phyloP scores from a whole-genome alignment of 2,888 invertebrate species.

The Teleogryllus oceanicus region DNA sequence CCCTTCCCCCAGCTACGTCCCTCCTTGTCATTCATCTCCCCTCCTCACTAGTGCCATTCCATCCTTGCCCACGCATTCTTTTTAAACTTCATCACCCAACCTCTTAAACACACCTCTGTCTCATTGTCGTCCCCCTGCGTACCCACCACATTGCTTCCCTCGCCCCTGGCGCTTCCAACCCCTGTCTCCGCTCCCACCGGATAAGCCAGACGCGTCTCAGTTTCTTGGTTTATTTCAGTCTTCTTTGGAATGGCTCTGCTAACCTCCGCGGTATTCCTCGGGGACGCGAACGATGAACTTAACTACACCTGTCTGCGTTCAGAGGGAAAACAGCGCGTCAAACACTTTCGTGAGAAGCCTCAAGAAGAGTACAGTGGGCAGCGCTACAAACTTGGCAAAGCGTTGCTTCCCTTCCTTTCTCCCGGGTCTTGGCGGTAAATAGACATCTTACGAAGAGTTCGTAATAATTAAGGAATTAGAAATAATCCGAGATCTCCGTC shows the following conservation, averaged over 20 bases:
- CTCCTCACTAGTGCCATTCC: too few species aligned
- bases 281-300: not conserved
- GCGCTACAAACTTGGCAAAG: not conserved
- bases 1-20: too few species aligned
- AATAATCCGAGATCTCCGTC: not conserved
- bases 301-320: not conserved
- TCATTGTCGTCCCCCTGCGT: too few species aligned
- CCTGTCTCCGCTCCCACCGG: not conserved
- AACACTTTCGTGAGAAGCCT: not conserved
- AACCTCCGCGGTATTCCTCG: not conserved
- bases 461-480: constrained; percentile 3
- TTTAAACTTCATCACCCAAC: too few species aligned
- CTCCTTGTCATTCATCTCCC: too few species aligned
- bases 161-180: not conserved
- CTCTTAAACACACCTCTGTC: too few species aligned
- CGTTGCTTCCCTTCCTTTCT: not conserved
- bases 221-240: not conserved
- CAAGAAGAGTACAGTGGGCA: not conserved
- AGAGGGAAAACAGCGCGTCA: not conserved
- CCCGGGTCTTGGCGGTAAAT: too few species aligned
- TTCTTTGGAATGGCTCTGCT: not conserved
- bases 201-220: not conserved
- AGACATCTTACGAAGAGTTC: not conserved
- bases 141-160: too few species aligned
- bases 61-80: too few species aligned